Evolutionary conservation across 2,888 invertebrate species (phyloP), one percentile per base, ranked within the genome.

Genomic region (Lapara coniferarum): DNA sequence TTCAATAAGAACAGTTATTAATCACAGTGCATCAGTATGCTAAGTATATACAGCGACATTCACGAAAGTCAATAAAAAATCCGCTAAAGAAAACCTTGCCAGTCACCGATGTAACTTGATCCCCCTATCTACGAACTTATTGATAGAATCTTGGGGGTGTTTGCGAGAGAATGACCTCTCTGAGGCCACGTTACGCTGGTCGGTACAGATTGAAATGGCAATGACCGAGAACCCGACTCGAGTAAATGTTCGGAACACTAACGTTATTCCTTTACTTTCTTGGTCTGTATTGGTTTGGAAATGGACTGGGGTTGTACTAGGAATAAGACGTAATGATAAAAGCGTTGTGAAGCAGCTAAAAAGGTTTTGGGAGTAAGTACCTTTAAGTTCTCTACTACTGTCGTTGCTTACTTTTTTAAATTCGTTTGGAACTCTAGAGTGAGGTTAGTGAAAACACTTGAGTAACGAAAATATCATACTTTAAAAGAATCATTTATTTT

Each of bases 171-270:
- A 72, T 79, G 77, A 81, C 79, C 80, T 78, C 72, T 67, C 37
- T 25, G 56, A 70, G 82, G 46, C 78, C 84, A 74, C 6, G 66
- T 46, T 75, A 70, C 16, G 68, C 59, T 85, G 84, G 87, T 70
- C 75, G 74, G 71, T 72, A 78, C 79, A 81, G 77, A 82, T 85
- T 81, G 73, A 79, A 85, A 85, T 88, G 90, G 85, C 90, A 89
- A 85, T 86, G 90, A 89, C 89, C 89, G 84, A 76, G 74, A 77
- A 77, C 73, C 76, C 66, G 58, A 68, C 71, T 73, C 74, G 75
- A 76, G 74, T 81, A 75, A 80, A 75, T 81, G 76, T 73, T 79
- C 72, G 72, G 72, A 74, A 71, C 70, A 72, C 72, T 71, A 72
- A 75, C 67, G 70, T 75, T 77, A 77, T 69, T 73, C 78, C 77